Conservation (phyloP, 1,140 invertebrate genomes). For the Trypoxylus dichotomus region DNA sequence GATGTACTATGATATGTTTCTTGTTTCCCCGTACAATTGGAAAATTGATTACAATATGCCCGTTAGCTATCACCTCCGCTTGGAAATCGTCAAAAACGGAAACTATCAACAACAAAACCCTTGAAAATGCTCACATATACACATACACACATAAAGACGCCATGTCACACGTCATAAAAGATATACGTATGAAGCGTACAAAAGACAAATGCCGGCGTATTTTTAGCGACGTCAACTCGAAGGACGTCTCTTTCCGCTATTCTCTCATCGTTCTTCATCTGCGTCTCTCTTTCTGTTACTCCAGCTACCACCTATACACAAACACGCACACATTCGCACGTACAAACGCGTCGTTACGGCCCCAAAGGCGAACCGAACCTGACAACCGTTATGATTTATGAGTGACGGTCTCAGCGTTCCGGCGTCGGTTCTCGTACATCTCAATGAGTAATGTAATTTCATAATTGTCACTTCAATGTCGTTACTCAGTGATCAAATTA, state of each 20-base stretch:
- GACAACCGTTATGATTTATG: constrained; percentile 44
- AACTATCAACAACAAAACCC: background rate
- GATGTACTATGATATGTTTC: too few species aligned
- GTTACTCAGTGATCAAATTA: constrained; percentile 44
- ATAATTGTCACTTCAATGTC: constrained; percentile 51
- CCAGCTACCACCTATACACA: background rate
- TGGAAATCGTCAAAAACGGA: background rate
- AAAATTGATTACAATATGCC: background rate
- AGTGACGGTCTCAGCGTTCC: constrained; percentile 41
- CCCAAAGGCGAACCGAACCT: constrained; percentile 27
- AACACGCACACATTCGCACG: background rate
- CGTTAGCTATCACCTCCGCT: background rate
- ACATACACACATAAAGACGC: background rate
- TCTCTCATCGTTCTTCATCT: background rate
- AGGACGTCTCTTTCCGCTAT: background rate
- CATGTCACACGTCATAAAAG: constrained; percentile 6
- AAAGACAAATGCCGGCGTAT: background rate
- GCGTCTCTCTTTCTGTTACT: background rate
- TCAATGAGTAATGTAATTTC: constrained; percentile 51
- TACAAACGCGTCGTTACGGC: constrained; percentile 20
- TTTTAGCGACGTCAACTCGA: constrained; percentile 9
- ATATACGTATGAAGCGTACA: background rate
- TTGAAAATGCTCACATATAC: background rate
- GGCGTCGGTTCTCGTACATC: constrained; percentile 46
- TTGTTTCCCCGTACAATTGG: too few species aligned